Evolutionary conservation across 1,140 invertebrate genomes (phyloP).

Genomic region (Anagrus nilaparvatae): DNA sequence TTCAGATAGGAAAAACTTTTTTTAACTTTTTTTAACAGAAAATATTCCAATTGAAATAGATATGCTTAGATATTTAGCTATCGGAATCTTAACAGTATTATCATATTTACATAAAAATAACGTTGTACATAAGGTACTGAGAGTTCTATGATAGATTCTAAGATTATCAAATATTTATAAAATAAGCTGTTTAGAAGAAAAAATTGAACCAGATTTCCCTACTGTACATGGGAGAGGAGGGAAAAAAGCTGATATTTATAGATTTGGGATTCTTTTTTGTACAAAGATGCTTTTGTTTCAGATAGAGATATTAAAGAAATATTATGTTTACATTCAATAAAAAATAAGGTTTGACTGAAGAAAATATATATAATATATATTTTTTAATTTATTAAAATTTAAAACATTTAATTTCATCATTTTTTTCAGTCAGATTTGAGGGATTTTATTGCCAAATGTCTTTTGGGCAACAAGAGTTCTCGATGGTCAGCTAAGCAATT

Average conservation of each 20-base stretch:
- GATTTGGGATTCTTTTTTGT: slow-evolving; percentile 53
- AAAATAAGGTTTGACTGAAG: too few relatives aligned
- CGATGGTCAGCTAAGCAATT: slow-evolving; percentile 60
- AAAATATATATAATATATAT: too few relatives aligned
- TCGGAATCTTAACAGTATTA: slow-evolving; percentile 55
- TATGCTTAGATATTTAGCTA: slow-evolving; percentile 51
- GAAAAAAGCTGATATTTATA: slow-evolving; percentile 63
- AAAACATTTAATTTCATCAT: too few relatives aligned
- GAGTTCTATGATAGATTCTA: slow-evolving; percentile 60
- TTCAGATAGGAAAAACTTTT: slow-evolving; percentile 40
- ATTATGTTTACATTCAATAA: too few relatives aligned
- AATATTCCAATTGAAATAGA: slow-evolving; percentile 48
- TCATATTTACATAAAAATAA: slow-evolving; percentile 66
- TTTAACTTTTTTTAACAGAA: slow-evolving; percentile 43
- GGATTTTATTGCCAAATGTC: slow-evolving; percentile 61
- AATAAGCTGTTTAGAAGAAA: slow-evolving; percentile 24
- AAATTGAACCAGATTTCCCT: slow-evolving; percentile 37
- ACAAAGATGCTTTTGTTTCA: slow-evolving; percentile 40
- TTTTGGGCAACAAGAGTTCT: slow-evolving; percentile 51
- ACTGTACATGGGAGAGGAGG: slow-evolving; percentile 49
- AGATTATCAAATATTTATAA: slow-evolving; percentile 46
- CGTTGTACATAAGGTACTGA: slow-evolving; percentile 65
- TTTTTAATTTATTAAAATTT: too few relatives aligned
- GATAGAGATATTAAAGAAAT: slow-evolving; percentile 44
- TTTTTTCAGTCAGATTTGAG: slow-evolving; percentile 44